A percentile compares a stretch with the other conserved stretches of the same genome.
phyloP scores from a whole-genome alignment of 1,140 invertebrate species.

The Eurosta solidaginis region DNA sequence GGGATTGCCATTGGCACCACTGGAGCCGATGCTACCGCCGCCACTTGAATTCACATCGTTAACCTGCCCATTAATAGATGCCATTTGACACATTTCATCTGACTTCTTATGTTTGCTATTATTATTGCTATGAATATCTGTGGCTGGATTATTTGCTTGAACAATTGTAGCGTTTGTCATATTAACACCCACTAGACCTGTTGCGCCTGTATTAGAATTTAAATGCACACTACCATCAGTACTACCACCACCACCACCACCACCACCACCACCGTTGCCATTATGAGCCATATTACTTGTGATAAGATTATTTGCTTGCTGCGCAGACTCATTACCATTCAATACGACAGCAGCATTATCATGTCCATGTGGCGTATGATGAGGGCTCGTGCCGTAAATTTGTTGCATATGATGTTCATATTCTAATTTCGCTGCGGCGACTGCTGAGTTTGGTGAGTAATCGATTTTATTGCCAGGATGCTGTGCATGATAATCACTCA shows the following conservation, averaged over 20 bases:
- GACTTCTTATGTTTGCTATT: slow-evolving; percentile 47
- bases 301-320: slow-evolving; percentile 41
- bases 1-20: slow-evolving; percentile 25
- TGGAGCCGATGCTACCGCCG: not conserved
- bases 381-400: slow-evolving; percentile 49
- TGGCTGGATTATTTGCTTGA: slow-evolving; percentile 1
- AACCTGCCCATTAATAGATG: slow-evolving; percentile 28
- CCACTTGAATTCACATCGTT: slow-evolving; percentile 33
- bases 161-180: not conserved
- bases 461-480: slow-evolving; percentile 44
- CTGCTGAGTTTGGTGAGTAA: slow-evolving; percentile 49
- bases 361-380: slow-evolving; percentile 35
- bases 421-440: slow-evolving; percentile 43
- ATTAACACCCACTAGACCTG: not conserved
- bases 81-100: slow-evolving; percentile 50
- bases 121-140: not conserved
- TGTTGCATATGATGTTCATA: slow-evolving; percentile 44
- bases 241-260: slow-evolving; percentile 9
- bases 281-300: slow-evolving; percentile 33
- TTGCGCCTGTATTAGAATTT: not conserved
- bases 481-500: slow-evolving; percentile 47
- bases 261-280: slow-evolving; percentile 29
- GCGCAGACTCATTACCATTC: slow-evolving; percentile 32
- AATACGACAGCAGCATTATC: not conserved
- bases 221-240: not conserved